These are phyloP conservation scores for Rhagologus leucostigma DNA, from an alignment of 2,113 vertebrate genomes.

Conservation along the genomic window DNA sequence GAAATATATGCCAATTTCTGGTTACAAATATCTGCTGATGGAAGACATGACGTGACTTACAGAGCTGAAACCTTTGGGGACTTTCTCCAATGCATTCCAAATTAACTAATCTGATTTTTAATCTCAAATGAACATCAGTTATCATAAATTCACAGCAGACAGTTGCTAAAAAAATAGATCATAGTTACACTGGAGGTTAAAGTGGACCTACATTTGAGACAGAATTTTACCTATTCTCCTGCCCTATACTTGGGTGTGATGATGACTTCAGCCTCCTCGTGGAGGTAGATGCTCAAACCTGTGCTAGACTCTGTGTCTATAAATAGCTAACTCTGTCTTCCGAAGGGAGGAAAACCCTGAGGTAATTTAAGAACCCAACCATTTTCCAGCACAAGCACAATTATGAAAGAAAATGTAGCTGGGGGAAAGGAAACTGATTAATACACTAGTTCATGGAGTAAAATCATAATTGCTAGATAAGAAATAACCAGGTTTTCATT, in stretches of 20 bases:
- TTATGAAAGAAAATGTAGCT: conserved; percentile 27
- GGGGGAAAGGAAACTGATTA: conserved; percentile 39
- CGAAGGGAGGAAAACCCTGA: background rate
- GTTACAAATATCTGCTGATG: background rate
- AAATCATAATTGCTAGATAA: conserved; percentile 48
- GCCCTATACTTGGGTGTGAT: background rate
- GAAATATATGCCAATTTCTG: background rate
- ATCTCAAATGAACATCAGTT: background rate
- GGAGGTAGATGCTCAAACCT: background rate
- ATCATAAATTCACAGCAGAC: background rate
- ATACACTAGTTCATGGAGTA: background rate
- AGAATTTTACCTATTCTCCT: background rate
- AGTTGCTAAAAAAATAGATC: background rate
- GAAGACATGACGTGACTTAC: background rate
- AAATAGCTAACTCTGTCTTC: conserved; percentile 7
- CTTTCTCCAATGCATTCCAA: background rate
- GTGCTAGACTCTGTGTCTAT: background rate
- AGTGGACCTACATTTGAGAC: background rate
- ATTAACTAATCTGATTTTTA: background rate
- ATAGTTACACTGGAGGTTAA: background rate
- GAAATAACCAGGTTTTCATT: conserved; percentile 42
- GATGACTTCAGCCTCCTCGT: background rate
- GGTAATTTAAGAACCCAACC: conserved; percentile 20
- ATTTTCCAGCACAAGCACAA: background rate
- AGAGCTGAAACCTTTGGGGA: background rate